These are phyloP conservation scores for Heliconius erato DNA, from an alignment of 2,888 invertebrate genomes.

Conservation along the genomic window DNA sequence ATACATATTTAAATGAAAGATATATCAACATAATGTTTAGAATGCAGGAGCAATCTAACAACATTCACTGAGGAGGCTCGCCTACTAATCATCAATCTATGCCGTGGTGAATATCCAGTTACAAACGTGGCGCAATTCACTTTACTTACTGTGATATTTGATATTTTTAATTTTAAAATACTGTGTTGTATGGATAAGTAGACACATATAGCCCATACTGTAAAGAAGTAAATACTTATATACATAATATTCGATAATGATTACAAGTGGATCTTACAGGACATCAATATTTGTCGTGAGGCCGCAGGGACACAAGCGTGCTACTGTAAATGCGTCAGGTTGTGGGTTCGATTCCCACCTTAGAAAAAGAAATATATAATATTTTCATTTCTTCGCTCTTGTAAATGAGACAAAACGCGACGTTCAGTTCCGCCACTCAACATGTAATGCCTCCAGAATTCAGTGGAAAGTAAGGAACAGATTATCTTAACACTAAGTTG, in stretches of 20 bases:
- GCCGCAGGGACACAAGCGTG: too few relatives aligned
- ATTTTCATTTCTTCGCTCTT: too few relatives aligned
- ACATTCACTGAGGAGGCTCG: conserved; percentile 36
- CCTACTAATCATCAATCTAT: conserved; percentile 36
- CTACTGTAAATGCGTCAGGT: too few relatives aligned
- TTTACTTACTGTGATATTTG: neutral
- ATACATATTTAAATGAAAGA: neutral
- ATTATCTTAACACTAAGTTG: too few relatives aligned
- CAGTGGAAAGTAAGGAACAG: too few relatives aligned
- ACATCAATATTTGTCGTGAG: too few relatives aligned
- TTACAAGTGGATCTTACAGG: neutral
- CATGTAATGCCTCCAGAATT: too few relatives aligned
- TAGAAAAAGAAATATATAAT: too few relatives aligned
- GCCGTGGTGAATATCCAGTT: conserved; percentile 23
- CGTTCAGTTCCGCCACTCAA: too few relatives aligned
- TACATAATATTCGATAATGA: neutral
- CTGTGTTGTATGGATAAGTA: too few relatives aligned
- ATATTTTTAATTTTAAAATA: conserved; percentile 3
- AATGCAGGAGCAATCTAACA: conserved; percentile 38
- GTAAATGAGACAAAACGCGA: too few relatives aligned
- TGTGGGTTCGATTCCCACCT: too few relatives aligned
- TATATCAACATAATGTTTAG: neutral
- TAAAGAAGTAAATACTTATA: neutral
- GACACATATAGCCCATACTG: neutral
- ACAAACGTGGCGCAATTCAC: conserved; percentile 33